Conservation (phyloP, 2,113 vertebrate species). For the Gyps fulvus region DNA sequence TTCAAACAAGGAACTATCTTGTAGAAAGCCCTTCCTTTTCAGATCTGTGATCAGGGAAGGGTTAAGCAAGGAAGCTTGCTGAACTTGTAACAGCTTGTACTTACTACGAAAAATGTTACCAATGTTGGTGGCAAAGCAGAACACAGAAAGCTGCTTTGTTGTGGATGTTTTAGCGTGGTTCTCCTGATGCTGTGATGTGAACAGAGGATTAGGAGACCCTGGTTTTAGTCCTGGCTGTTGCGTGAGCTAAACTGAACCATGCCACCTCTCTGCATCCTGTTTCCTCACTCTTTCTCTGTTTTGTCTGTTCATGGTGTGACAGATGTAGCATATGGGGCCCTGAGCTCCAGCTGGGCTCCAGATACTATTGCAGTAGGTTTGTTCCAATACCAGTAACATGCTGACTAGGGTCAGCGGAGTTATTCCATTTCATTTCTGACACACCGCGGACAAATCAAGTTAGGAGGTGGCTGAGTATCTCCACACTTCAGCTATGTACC, state of each 20-base stretch:
- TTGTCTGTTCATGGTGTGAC: not conserved
- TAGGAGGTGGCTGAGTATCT: not conserved
- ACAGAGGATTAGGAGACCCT: not conserved
- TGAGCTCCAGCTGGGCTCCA: not conserved
- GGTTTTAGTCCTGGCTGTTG: not conserved
- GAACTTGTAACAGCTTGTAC: not conserved
- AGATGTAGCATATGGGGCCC: not conserved
- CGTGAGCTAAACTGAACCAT: not conserved
- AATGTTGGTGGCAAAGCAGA: accelerated
- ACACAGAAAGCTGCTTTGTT: not conserved
- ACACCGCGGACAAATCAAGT: not conserved
- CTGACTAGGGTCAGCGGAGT: not conserved
- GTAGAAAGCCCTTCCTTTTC: not conserved
- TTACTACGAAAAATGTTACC: not conserved
- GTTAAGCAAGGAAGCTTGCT: not conserved
- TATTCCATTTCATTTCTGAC: not conserved
- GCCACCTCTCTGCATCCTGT: not conserved
- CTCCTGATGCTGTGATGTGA: not conserved
- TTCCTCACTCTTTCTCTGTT: not conserved
- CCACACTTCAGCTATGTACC: not conserved
- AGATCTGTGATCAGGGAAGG: not conserved
- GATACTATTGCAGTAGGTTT: not conserved
- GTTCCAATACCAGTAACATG: not conserved
- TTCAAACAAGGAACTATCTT: not conserved
- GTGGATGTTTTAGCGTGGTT: not conserved